Conservation (phyloP, 2,888 invertebrate species). For the Ommatoiulus sabulosus region DNA sequence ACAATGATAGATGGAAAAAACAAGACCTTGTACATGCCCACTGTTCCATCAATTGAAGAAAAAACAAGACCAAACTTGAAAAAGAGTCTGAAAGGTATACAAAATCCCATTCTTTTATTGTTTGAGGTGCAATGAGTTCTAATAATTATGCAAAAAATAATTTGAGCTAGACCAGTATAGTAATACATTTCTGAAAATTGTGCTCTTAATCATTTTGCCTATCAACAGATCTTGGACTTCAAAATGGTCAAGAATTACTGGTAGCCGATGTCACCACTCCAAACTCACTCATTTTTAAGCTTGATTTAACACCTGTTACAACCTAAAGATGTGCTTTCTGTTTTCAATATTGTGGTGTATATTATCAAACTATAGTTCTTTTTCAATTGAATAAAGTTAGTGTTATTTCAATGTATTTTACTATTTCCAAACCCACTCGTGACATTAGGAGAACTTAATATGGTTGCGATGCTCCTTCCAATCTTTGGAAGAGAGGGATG, state of each 20-base stretch:
- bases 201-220: not conserved
- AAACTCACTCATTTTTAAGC: constrained; percentile 79
- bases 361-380: not conserved
- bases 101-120: not conserved
- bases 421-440: too few relatives aligned
- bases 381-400: not conserved
- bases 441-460: too few relatives aligned
- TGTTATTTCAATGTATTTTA: not conserved
- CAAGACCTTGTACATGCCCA: constrained; percentile 93
- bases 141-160: too few relatives aligned
- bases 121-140: too few relatives aligned
- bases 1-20: constrained; percentile 84
- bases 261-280: constrained; percentile 95
- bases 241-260: constrained; percentile 85
- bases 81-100: constrained; percentile 77
- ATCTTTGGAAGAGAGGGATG: too few relatives aligned
- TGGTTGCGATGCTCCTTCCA: too few relatives aligned
- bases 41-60: constrained; percentile 91
- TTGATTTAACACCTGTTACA: constrained; percentile 64
- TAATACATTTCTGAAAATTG: too few relatives aligned
- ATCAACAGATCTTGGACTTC: constrained; percentile 81
- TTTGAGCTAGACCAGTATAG: too few relatives aligned
- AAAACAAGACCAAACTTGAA: constrained; percentile 88
- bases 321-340: not conserved
- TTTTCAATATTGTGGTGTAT: not conserved